Evolutionary conservation across 2,888 invertebrate genomes (phyloP), one percentile per base, ranked within the genome.

Genomic region (Spilarctia lutea): DNA sequence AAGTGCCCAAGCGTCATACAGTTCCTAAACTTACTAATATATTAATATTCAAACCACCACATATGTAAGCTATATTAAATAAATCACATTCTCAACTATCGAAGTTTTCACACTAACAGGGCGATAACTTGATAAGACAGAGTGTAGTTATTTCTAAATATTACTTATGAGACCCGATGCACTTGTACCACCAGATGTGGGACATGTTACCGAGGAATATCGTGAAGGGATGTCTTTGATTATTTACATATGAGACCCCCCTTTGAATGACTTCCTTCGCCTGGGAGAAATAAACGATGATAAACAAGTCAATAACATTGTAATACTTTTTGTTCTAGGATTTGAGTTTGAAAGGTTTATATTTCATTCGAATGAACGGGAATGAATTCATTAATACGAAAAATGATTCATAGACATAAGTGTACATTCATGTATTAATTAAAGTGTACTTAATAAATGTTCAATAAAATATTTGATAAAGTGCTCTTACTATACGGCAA

Each of bases 191-290:
- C 68, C 76, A 76, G 63, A 76, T 74, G 76, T 76, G 66, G 30
- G 35, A 73, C 63, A 56, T 71, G 71, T 75, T 69, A 30, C 67
- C 70, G 60, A 27, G 18, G 65, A 35, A 72, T 60, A 66, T 72
- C 30, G 60, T 74, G 52, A 74, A 74, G 74, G 77, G 77, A 75
- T 73, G 77, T 72, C 68, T 72, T 75, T 77, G 77, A 77, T 77
- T 77, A 77, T 77, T 77, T 77, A 72, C 74, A 77, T 72, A 72
- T 72, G 77, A 74, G 52, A 52, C 56, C 67, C 66, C 68, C 65
- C 66, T 70, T 72, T 71, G 72, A 77, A 63, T 71, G 70, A 70
- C 74, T 77, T 77, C 74, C 76, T 76, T 60, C 45, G 68, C n/a
- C 33, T 27, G 33, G 20, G 33, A n/a, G 68, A 71, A 42, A 52